Evolutionary conservation across 2,113 vertebrate genomes (phyloP), one percentile per base, ranked within the genome.

Genomic region (Carlito syrichta): DNA sequence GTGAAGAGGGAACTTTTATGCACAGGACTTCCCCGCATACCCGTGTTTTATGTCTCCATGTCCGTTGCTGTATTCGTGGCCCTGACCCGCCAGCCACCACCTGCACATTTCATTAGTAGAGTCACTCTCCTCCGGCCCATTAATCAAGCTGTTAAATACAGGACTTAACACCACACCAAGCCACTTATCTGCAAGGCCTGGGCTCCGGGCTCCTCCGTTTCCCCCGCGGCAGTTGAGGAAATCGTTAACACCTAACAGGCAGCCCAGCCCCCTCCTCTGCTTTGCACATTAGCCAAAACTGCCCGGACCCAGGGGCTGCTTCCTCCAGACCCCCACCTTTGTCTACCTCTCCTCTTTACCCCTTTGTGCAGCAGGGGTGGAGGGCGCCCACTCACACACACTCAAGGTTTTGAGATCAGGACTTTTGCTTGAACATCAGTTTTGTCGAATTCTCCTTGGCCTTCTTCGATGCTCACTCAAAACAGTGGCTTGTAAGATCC

Each of bases 131-230:
- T 66, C 82, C 14, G 2, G 88, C 66, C 88, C 91, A 38, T 87
- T 92, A 90, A 94, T 95, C 94, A 92, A 77, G 50, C 95, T 96
- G 96, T 96, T 96, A 95, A 96, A 97, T 12, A 16, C 32, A 54
- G 87, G 95, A 95, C 97, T 97, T 97, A 95, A 77, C 97, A 96
- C 96, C 83, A 50, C 11, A 0, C 93, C 7, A 13, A 48, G 87
- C 90, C 90, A 17, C 77, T 94, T 52, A 78, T 82, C 92, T 88
- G 86, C 27, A 3, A 0, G 43, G 68, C 87, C 79, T 58, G 8
- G 1, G 74, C 19, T 73, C 43, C 19, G 9, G 69, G 83, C 50
- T 40, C 60, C 84, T 30, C 63, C 0, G 27, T 10, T 4, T 35
- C n/a, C 96, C 78, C 89, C 19, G 0, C 0, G 3, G 87, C 85